Evolutionary conservation across 2,888 invertebrate species (phyloP), one percentile per base, ranked within the genome.

Genomic region (Sylvicola fuscatus): DNA sequence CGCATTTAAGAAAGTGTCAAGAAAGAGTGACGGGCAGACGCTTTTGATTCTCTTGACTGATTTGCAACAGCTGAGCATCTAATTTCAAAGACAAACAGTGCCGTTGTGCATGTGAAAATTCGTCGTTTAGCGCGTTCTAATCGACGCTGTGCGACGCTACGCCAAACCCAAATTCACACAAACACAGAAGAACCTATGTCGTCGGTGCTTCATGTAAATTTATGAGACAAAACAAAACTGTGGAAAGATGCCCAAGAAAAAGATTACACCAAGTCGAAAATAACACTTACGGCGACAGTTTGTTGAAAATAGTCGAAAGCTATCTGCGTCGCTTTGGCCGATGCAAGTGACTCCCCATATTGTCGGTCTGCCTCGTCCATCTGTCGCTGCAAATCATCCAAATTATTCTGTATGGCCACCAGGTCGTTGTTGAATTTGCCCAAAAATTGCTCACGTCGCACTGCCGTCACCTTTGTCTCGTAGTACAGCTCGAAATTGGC

Each of bases 241-340:
- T 21, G 21, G 21, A 21, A 21, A 21, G 21, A 21, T 21, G 21
- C 21, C 21, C 21, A 21, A 21, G 21, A 21, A 21, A 21, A 21
- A 21, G 21, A 21, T 21, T 21, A 21, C 4, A 21, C 8, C 21
- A 21, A 21, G 21, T 21, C 21, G 21, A 21, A 21, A 21, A 21
- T 21, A 21, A 36, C 3, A 55, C 58, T 59, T 58, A 82, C 80
- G 64, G 75, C 68, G 43, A 82, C 70, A 36, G 78, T 79, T 53
- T 72, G 72, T 58, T 83, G 79, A 52, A 83, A 80, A 47, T 76
- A 72, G 41, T 66, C 65, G 51, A 81, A 83, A 26, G 77, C 72
- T 43, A 69, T 58, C 5, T 76, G 72, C 32, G 74, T 73, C 36
- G 74, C 68, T 52, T 70, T 71, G 6, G 78, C 77, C 27, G 73